Evolutionary conservation across 1,140 invertebrate genomes (phyloP).

Genomic region (Magallana ariakensis): DNA sequence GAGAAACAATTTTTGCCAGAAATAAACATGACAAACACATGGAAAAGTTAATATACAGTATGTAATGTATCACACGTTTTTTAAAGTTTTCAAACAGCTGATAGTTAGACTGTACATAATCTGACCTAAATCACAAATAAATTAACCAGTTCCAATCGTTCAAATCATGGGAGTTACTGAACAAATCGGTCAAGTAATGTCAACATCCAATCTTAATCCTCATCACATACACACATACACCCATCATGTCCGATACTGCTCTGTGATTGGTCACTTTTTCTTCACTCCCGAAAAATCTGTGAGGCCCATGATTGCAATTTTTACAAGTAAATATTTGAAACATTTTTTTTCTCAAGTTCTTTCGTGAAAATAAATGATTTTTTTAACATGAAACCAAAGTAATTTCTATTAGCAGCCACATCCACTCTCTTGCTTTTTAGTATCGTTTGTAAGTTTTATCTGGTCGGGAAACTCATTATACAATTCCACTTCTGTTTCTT

Average conservation of each 20-base stretch:
- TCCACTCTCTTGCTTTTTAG: slow-evolving; percentile 73
- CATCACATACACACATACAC: neutral
- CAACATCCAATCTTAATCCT: neutral
- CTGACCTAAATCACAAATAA: slow-evolving; percentile 25
- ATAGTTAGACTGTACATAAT: neutral
- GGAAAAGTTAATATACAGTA: neutral
- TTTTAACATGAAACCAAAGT: neutral
- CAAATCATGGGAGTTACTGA: neutral
- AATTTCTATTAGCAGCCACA: slow-evolving; percentile 76
- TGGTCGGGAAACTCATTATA: slow-evolving; percentile 99
- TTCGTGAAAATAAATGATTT: slow-evolving; percentile 7
- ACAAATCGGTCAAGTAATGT: neutral
- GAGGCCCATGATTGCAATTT: neutral
- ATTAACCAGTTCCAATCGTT: neutral
- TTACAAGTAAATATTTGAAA: neutral
- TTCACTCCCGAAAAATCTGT: slow-evolving; percentile 14
- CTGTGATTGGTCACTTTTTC: slow-evolving; percentile 1
- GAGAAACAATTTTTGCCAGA: too few relatives aligned
- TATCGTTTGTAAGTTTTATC: slow-evolving; percentile 85
- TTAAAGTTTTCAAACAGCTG: neutral
- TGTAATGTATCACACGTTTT: neutral
- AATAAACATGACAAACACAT: too few relatives aligned
- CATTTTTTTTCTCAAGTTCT: neutral
- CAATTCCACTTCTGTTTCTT: slow-evolving; percentile 91
- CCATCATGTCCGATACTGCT: neutral